phyloP scores from a whole-genome alignment of 2,797 vertebrate genomes.

The Denticeps clupeoides region DNA sequence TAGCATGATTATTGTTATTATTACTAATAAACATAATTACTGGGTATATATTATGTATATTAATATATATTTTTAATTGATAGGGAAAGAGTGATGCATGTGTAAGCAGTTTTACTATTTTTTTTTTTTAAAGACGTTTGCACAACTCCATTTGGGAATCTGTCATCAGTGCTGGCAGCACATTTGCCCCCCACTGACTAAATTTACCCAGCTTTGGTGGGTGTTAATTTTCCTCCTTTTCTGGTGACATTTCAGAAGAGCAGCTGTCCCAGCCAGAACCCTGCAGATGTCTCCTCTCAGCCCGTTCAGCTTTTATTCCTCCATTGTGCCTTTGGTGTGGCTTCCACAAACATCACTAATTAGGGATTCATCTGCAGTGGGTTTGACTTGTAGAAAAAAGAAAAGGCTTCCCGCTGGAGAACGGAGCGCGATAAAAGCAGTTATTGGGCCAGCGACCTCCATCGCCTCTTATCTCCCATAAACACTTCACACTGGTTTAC shows the following conservation, averaged over 20 bases:
- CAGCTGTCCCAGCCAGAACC: background rate
- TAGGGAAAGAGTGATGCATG: too few relatives aligned
- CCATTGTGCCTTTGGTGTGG: conserved; percentile 35
- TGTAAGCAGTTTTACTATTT: too few relatives aligned
- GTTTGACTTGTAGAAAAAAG: conserved; percentile 40
- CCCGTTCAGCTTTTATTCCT: conserved; percentile 30
- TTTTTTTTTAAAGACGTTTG: too few relatives aligned
- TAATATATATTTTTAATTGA: too few relatives aligned
- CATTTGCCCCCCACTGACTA: too few relatives aligned
- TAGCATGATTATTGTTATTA: too few relatives aligned
- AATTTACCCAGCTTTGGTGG: too few relatives aligned
- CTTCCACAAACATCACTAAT: conserved; percentile 53
- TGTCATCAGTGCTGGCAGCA: too few relatives aligned
- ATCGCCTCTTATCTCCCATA: conserved; percentile 59
- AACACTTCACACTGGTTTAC: conserved; percentile 62
- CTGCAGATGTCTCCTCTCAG: conserved; percentile 28
- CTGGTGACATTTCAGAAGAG: background rate
- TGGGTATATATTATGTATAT: too few relatives aligned
- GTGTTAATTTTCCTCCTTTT: too few relatives aligned
- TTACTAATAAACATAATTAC: too few relatives aligned
- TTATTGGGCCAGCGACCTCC: conserved; percentile 57
- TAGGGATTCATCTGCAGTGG: conserved; percentile 54
- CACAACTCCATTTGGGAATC: too few relatives aligned
- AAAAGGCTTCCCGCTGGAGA: conserved; percentile 41
- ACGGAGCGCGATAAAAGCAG: conserved; percentile 51